A percentile compares a stretch with the other conserved stretches of the same genome.
Conservation (phyloP, 2,888 invertebrate genomes). For the Pedicia rivosa region DNA sequence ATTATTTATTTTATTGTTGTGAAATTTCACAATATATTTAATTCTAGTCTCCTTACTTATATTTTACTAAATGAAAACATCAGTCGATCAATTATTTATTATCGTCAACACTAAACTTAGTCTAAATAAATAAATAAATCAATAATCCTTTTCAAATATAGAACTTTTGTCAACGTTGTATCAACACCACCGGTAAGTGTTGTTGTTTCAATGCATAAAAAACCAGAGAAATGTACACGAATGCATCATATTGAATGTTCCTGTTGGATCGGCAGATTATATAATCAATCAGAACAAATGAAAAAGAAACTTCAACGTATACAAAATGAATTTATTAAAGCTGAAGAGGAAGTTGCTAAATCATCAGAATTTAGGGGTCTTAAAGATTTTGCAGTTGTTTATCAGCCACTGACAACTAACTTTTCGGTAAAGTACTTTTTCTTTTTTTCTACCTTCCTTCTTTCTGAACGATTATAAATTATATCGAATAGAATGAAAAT, state of each 20-base stretch:
- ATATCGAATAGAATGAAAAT: too few relatives aligned
- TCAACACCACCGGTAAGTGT: conserved; percentile 23
- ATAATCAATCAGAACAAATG: conserved; percentile 13
- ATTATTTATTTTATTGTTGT: conserved; percentile 13
- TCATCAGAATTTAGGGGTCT: conserved; percentile 29
- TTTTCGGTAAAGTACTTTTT: conserved; percentile 18
- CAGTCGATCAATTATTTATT: too few relatives aligned
- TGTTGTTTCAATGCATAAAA: conserved; percentile 13
- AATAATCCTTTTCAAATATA: too few relatives aligned
- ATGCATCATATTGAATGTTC: conserved; percentile 16
- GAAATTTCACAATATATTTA: neutral
- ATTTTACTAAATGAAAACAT: too few relatives aligned
- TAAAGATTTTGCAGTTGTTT: conserved; percentile 36
- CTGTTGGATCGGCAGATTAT: conserved; percentile 15
- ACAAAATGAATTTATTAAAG: conserved; percentile 12
- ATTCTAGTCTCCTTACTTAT: too few relatives aligned
- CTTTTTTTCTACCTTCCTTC: too few relatives aligned
- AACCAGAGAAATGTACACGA: conserved; percentile 14
- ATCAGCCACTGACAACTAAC: conserved; percentile 30
- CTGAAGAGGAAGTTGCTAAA: conserved; percentile 32
- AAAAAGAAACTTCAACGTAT: conserved; percentile 13
- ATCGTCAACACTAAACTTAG: too few relatives aligned
- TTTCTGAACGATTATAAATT: too few relatives aligned
- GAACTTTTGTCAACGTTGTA: conserved; percentile 36
- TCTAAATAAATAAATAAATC: too few relatives aligned